phyloP scores from a whole-genome alignment of 2,888 invertebrate genomes.

The Pachliopta kotzebuea region DNA sequence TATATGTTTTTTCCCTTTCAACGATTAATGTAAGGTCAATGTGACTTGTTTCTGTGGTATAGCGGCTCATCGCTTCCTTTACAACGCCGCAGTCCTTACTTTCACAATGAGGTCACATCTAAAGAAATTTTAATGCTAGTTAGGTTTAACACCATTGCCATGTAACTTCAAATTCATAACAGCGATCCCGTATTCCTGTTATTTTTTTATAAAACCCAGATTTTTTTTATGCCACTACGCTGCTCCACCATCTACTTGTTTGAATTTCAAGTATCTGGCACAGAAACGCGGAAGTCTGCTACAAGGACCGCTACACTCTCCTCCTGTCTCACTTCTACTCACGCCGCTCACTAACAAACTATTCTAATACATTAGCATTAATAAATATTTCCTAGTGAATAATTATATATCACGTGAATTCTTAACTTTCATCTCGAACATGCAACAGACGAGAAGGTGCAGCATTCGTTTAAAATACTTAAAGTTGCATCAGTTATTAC shows the following conservation, averaged over 20 bases:
- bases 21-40: not conserved
- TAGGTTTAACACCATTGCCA: too few relatives aligned
- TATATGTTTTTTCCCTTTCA: too few relatives aligned
- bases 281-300: too few relatives aligned
- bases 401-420: not conserved
- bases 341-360: not conserved
- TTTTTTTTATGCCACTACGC: not conserved
- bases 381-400: constrained; percentile 2
- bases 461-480: not conserved
- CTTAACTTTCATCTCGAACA: constrained; percentile 5
- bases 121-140: too few relatives aligned
- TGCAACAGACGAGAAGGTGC: not conserved
- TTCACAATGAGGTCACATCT: not conserved
- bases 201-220: not conserved
- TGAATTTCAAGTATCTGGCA: too few relatives aligned
- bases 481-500: constrained; percentile 5
- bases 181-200: not conserved
- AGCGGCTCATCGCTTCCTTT: not conserved
- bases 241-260: not conserved
- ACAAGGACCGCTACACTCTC: too few relatives aligned
- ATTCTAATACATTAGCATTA: not conserved
- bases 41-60: not conserved
- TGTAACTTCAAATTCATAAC: not conserved
- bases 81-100: not conserved
- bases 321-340: too few relatives aligned